Conservation (phyloP, 30 jellyfish, hydroid and myxozoan genomes). For the Rhopilema esculentum region DNA sequence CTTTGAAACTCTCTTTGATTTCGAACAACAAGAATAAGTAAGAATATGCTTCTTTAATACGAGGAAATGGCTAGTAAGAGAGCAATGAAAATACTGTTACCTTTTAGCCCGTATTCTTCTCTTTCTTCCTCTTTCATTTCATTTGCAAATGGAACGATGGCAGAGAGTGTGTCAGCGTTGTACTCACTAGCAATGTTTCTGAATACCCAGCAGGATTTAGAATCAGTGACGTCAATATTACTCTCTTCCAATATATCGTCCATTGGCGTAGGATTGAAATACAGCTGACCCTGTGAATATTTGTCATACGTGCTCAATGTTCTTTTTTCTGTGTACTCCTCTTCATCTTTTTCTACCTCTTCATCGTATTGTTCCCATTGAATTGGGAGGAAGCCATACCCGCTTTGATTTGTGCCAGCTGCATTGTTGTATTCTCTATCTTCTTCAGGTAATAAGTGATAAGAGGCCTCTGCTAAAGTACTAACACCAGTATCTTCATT, state of each 20-base stretch:
- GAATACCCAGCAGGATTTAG: background rate
- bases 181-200: background rate
- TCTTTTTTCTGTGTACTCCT: constrained; percentile 13
- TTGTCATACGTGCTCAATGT: background rate
- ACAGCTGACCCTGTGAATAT: constrained; percentile 8
- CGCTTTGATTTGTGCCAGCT: no score
- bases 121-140: constrained; percentile 25
- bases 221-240: background rate
- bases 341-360: constrained; percentile 1
- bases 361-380: background rate
- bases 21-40: no score
- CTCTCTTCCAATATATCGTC: constrained; percentile 17
- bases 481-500: background rate
- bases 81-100: no score
- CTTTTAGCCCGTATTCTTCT: constrained; percentile 9
- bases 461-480: background rate
- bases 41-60: no score
- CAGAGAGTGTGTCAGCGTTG: constrained; percentile 24
- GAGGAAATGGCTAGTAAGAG: no score
- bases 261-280: constrained; percentile 8
- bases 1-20: no score
- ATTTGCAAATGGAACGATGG: constrained; percentile 33
- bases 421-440: background rate
- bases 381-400: background rate
- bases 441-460: background rate